These are phyloP conservation scores for Xestoiulus laeticollis DNA, from an alignment of 2,888 invertebrate species.

Conservation along the genomic window DNA sequence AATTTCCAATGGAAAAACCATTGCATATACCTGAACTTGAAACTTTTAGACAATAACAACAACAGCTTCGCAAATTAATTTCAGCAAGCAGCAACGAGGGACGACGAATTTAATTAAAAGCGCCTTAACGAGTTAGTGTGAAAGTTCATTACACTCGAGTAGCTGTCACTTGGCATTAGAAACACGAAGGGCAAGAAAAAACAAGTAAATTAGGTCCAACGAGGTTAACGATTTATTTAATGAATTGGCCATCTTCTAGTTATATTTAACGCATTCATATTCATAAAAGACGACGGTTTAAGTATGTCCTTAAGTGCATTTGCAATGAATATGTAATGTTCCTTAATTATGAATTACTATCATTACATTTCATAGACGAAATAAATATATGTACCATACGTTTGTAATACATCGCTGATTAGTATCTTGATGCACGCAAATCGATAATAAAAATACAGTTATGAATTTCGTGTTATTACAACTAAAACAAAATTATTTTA, in stretches of 20 bases:
- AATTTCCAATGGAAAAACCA: not conserved
- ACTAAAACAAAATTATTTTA: too few relatives aligned
- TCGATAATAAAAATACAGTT: too few relatives aligned
- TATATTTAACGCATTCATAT: not conserved
- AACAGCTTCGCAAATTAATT: not conserved
- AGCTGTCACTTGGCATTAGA: not conserved
- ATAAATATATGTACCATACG: too few relatives aligned
- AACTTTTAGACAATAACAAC: not conserved
- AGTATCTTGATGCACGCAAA: too few relatives aligned
- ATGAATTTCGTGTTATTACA: too few relatives aligned
- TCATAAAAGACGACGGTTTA: not conserved
- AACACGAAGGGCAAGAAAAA: not conserved
- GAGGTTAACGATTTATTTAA: not conserved
- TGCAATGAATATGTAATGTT: too few relatives aligned
- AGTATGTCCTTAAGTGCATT: not conserved
- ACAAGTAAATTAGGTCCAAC: not conserved
- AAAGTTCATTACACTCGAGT: not conserved
- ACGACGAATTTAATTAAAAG: slow-evolving; percentile 6
- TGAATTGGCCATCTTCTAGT: not conserved
- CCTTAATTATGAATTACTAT: too few relatives aligned
- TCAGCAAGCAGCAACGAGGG: not conserved
- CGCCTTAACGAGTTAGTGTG: not conserved
- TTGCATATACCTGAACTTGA: not conserved
- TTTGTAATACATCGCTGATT: too few relatives aligned
- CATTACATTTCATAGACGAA: too few relatives aligned